These are phyloP conservation scores for Xerus inauris DNA, from an alignment of 2,113 vertebrate species.

Conservation along the genomic window DNA sequence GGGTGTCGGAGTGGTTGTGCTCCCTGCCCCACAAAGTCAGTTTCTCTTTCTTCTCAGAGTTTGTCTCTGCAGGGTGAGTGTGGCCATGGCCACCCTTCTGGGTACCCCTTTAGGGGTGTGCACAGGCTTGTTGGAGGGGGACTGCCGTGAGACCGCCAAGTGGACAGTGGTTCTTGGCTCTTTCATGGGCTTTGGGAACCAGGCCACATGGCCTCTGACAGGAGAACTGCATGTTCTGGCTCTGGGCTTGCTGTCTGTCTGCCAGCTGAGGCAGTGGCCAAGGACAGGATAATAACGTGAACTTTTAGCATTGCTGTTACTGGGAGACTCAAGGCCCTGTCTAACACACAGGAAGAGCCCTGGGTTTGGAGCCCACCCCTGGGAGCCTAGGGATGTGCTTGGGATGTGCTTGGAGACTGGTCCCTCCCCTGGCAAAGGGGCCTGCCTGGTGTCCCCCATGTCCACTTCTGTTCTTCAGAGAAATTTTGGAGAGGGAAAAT, in stretches of 20 bases:
- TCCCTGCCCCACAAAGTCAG: accelerated
- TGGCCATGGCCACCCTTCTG: accelerated
- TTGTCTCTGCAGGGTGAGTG: not conserved
- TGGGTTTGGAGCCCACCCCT: not conserved
- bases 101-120: not conserved
- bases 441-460: accelerated
- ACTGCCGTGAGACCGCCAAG: not conserved
- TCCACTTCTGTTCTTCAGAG: not conserved
- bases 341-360: not conserved
- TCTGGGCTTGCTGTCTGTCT: not conserved
- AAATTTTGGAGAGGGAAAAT: not conserved
- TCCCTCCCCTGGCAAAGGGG: accelerated
- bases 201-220: not conserved
- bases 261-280: conserved; percentile 19
- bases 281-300: not conserved
- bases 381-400: accelerated
- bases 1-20: too few relatives aligned
- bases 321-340: not conserved
- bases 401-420: accelerated
- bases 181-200: not conserved
- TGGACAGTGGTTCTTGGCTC: not conserved
- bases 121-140: not conserved
- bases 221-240: conserved; percentile 8
- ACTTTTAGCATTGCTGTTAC: not conserved
- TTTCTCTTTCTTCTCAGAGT: too few relatives aligned